Evolutionary conservation across 2,113 vertebrate species (phyloP), one percentile per base, ranked within the genome.

Genomic region (Nothocercus julius): DNA sequence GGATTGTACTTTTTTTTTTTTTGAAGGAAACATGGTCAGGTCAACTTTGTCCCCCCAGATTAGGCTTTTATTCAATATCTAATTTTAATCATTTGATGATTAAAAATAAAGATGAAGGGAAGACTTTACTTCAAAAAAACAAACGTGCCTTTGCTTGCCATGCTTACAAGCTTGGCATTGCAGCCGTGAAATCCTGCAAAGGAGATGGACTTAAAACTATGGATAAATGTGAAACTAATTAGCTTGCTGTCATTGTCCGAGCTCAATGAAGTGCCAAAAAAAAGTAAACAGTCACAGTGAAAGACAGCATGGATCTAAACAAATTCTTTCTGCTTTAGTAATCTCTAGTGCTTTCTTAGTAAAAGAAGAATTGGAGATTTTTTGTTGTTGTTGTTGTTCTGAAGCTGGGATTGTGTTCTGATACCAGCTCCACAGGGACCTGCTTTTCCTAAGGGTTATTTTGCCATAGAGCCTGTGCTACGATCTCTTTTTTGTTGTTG

Each of bases 301-400:
- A 92, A 85, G 54, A n/a, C 78, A 95, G 89, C 76, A 56, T 82
- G 90, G 54, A 92, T 90, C 82, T 93, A 93, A 88, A 92, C 89
- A 96, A 96, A 92, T 77, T 90, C 68, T 95, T 97, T 93, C 68
- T 76, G 87, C 82, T 95, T 96, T 93, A 85, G 63, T 92, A 96
- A 92, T 91, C 74, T 82, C 40, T 76, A 88, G 74, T 32, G 30
- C 67, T 93, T 88, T 32, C 62, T 87, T 70, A 56, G 36, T 66
- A 82, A 94, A 85, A 38, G 28, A 80, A 84, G 78, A 28, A 66
- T 32, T 56, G 38, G 51, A 77, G 28, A 59, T 9, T 34, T 51
- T 75, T 80, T 75, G 32, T 51, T 78, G 74, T n/a, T n/a, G n/a
- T n/a, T n/a, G n/a, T 75, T 77, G 45, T 87, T 82, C 79, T 84